phyloP scores from a whole-genome alignment of 2,888 invertebrate species.

The Dermolepida albohirtum region DNA sequence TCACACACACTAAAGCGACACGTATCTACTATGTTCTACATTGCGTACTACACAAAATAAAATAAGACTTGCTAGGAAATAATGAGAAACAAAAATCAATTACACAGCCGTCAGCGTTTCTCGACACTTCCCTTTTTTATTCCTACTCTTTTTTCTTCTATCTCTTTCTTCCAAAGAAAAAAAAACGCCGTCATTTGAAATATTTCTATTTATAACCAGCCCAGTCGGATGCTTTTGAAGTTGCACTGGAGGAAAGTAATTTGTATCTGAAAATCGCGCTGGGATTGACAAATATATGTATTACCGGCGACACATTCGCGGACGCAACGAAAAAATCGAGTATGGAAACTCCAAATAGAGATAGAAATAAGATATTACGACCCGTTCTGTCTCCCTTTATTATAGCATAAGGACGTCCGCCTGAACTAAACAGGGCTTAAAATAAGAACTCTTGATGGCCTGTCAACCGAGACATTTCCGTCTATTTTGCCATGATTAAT shows the following conservation, averaged over 20 bases:
- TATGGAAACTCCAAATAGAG: too few species aligned
- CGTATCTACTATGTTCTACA: too few species aligned
- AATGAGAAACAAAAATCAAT: too few species aligned
- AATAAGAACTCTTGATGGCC: slow-evolving; percentile 13
- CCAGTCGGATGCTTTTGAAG: slow-evolving; percentile 39
- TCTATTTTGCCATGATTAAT: slow-evolving; percentile 24
- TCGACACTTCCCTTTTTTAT: too few species aligned
- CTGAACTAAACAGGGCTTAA: slow-evolving; percentile 1
- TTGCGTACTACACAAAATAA: too few species aligned
- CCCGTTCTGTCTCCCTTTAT: neutral
- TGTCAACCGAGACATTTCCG: slow-evolving; percentile 14
- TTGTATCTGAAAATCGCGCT: slow-evolving; percentile 41
- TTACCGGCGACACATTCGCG: slow-evolving; percentile 26
- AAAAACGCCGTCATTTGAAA: too few species aligned
- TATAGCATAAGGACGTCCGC: neutral
- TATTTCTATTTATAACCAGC: slow-evolving; percentile 40
- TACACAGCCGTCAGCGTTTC: too few species aligned
- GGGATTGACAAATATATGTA: slow-evolving; percentile 39
- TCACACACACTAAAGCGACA: too few species aligned
- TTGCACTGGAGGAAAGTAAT: slow-evolving; percentile 39
- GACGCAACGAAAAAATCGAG: slow-evolving; percentile 2
- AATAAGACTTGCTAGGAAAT: too few species aligned
- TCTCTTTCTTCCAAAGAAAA: too few species aligned
- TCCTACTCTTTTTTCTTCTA: too few species aligned
- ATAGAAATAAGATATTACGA: too few species aligned